Conservation (phyloP, 2,797 vertebrate genomes). For the Hippopotamyrus pictus region DNA sequence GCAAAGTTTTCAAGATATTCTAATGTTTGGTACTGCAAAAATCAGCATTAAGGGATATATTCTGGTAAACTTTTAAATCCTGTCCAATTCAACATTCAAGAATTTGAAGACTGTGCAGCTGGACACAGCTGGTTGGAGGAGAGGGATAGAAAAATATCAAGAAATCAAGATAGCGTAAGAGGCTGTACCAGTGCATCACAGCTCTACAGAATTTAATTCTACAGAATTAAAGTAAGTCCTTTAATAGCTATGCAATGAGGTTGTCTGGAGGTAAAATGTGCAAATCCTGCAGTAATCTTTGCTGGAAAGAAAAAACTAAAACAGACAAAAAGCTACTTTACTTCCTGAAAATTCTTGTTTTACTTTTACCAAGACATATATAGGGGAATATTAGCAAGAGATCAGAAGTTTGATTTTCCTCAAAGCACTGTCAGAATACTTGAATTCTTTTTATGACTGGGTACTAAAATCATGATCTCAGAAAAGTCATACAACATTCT, state of each 20-base stretch:
- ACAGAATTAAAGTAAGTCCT: neutral
- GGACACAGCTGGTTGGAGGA: neutral
- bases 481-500: neutral
- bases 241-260: neutral
- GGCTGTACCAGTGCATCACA: neutral
- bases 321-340: neutral
- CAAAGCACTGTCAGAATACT: neutral
- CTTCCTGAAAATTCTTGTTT: neutral
- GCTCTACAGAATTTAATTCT: neutral
- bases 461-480: neutral
- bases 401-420: neutral
- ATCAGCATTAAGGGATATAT: neutral
- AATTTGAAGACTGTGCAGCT: neutral
- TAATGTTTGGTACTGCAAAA: slow-evolving; percentile 5
- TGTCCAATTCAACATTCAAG: neutral
- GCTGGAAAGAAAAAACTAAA: neutral
- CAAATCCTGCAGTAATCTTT: slow-evolving; percentile 7
- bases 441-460: neutral
- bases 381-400: neutral
- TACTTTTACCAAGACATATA: neutral
- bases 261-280: slow-evolving; percentile 8
- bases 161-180: neutral
- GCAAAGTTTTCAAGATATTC: slow-evolving; percentile 4
- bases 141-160: neutral
- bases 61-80: neutral